These are phyloP conservation scores for Nomada fabriciana DNA, from an alignment of 2,888 invertebrate species.

Conservation along the genomic window DNA sequence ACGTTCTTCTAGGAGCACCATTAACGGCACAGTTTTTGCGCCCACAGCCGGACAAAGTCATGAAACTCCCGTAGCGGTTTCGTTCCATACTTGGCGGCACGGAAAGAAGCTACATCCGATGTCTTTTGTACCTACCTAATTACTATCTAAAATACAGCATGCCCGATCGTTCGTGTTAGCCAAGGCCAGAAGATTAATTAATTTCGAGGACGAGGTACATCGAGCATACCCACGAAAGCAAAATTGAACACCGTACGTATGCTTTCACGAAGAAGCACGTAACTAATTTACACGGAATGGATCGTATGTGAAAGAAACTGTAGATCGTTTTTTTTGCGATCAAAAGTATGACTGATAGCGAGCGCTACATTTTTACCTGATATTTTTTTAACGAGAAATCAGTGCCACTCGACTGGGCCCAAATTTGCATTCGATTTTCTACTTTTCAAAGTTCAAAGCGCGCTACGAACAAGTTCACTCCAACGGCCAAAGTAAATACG, in stretches of 20 bases:
- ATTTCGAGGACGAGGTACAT: no score
- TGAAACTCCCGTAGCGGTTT: slow-evolving; percentile 60
- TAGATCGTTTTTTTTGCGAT: no score
- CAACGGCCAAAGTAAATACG: not conserved
- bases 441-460: not conserved
- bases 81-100: slow-evolving; percentile 35
- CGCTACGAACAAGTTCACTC: not conserved
- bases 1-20: slow-evolving; percentile 53
- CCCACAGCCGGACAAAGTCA: slow-evolving; percentile 47
- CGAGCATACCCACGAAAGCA: no score
- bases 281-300: no score
- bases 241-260: no score
- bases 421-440: not conserved
- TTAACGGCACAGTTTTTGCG: slow-evolving; percentile 61
- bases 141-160: not conserved
- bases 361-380: no score
- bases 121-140: slow-evolving; percentile 9
- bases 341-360: no score
- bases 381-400: not conserved
- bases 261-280: no score
- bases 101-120: slow-evolving; percentile 7
- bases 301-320: no score
- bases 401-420: not conserved
- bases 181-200: no score
- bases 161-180: no score